Evolutionary conservation across 1,140 invertebrate species (phyloP), one percentile per base, ranked within the genome.

Genomic region (Rhagoletis pomonella): DNA sequence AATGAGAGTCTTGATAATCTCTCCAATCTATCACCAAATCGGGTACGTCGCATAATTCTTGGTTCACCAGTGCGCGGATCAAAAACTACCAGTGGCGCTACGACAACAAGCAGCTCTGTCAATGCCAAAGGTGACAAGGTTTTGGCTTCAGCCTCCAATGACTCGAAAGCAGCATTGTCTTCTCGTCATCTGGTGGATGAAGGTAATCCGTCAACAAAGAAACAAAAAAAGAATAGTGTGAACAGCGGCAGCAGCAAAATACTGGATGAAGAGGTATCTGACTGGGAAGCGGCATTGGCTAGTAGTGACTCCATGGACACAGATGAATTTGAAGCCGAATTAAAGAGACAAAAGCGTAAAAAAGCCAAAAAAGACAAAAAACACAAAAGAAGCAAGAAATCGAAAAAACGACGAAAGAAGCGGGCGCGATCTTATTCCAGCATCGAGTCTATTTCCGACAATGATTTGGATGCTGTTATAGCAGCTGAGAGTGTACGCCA

Each of bases 331-430:
- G 91, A 92, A 87, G 91, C 90, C 5, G 91, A 92, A 89, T 90
- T 93, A 91, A 90, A 91, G 84, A 88, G 91, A 19, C 91, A 92
- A 42, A 93, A 93, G 67, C 91, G 91, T 2, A 96, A 96, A 85
- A 96, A 96, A 89, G 96, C 96, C 88, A 95, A 95, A 88, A 96
- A 94, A 90, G 94, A 94, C 94, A 92, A 93, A 64, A 93, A 93
- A 64, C 92, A 93, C 77, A 93, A 93, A 87, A 90, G 91, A 60
- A 96, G 96, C 91, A 96, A 96, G 92, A 96, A 96, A 92, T 95
- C 95, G 12, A 96, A 96, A 90, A 95, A 95, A 88, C 95, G 95
- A 90, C 94, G 94, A 2, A 96, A 95, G 89, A 94, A 96, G 64
- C 92, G 94, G 64, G 96, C 95, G 19, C 94, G 95, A 64, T 96